These are phyloP conservation scores for Periplaneta americana DNA, from an alignment of 1,140 invertebrate species.

Conservation along the genomic window DNA sequence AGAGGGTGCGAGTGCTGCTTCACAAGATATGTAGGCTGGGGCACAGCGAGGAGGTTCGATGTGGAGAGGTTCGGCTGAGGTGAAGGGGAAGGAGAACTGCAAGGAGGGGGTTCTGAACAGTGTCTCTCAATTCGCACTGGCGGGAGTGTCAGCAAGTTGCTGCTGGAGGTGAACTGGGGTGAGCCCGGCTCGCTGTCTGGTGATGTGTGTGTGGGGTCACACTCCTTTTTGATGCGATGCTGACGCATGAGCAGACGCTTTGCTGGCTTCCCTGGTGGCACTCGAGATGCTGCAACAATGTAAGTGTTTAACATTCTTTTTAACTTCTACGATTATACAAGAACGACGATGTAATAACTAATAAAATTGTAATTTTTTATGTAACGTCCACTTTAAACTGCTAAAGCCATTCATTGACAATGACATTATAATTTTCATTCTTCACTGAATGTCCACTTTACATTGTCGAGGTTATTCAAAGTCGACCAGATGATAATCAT, in stretches of 20 bases:
- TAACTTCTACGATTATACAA: too few relatives aligned
- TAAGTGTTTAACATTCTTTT: too few relatives aligned
- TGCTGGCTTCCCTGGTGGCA: constrained; percentile 5
- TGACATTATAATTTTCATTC: too few relatives aligned
- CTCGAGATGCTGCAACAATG: constrained; percentile 1
- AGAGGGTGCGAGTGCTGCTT: constrained; percentile 62
- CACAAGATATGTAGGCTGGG: constrained; percentile 46
- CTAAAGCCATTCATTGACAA: too few relatives aligned
- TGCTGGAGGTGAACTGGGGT: constrained; percentile 35
- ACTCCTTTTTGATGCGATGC: constrained; percentile 56
- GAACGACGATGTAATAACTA: too few relatives aligned
- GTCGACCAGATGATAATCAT: too few relatives aligned
- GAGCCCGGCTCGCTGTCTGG: constrained; percentile 46
- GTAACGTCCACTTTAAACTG: too few relatives aligned
- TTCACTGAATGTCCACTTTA: too few relatives aligned
- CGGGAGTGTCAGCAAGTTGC: constrained; percentile 33
- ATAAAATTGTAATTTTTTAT: too few relatives aligned
- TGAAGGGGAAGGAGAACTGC: constrained; percentile 29
- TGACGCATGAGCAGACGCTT: constrained; percentile 59
- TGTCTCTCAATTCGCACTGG: constrained; percentile 49
- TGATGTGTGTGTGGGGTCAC: constrained; percentile 45
- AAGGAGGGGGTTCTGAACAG: constrained; percentile 48
- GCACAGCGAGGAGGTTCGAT: constrained; percentile 48
- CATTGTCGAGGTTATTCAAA: too few relatives aligned
- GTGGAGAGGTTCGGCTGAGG: constrained; percentile 23